Conservation (phyloP, 2,113 vertebrate genomes). For the Semnopithecus entellus region DNA sequence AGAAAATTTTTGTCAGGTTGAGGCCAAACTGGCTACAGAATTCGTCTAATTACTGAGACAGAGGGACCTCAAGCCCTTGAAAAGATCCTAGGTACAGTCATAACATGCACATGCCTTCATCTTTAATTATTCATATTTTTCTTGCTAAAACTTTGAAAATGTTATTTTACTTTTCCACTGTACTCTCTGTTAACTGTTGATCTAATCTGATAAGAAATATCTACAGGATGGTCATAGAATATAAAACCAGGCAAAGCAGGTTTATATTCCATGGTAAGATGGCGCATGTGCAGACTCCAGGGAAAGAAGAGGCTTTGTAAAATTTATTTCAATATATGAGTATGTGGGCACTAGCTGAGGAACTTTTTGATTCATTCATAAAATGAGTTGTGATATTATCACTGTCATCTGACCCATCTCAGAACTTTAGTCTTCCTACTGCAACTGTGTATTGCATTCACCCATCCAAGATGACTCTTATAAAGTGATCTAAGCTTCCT, state of each 20-base stretch:
- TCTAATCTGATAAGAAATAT: not conserved
- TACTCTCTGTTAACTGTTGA: slow-evolving; percentile 1
- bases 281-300: accelerated
- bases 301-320: not conserved
- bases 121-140: not conserved
- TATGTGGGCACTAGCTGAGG: not conserved
- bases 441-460: not conserved
- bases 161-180: not conserved
- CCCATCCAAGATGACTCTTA: not conserved
- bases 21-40: not conserved
- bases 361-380: not conserved
- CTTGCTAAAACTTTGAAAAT: slow-evolving; percentile 14
- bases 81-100: not conserved
- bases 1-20: slow-evolving; percentile 20
- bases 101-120: not conserved
- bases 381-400: not conserved
- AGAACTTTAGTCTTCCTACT: not conserved
- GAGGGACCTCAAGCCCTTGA: not conserved
- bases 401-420: not conserved
- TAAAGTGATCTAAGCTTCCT: not conserved
- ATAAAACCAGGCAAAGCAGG: not conserved
- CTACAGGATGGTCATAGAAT: not conserved
- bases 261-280: not conserved
- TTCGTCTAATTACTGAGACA: not conserved
- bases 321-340: not conserved